These are phyloP conservation scores for Strix uralensis DNA, from an alignment of 2,113 vertebrate species.

Conservation along the genomic window DNA sequence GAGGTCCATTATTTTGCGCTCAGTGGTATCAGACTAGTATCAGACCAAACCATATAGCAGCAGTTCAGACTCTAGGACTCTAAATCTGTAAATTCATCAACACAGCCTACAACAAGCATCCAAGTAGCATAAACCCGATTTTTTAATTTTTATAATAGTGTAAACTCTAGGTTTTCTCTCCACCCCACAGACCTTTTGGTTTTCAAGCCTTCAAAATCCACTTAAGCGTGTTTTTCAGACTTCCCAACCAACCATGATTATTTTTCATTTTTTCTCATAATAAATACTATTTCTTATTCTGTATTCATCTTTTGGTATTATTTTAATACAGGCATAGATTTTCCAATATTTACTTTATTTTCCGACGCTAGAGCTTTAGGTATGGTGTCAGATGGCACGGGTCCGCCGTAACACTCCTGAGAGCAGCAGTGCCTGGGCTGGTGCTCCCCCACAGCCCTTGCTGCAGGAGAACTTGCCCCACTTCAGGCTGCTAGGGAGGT, in stretches of 20 bases:
- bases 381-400: fast-evolving
- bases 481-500: not conserved
- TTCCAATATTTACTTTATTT: not conserved
- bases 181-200: not conserved
- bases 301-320: not conserved
- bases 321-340: not conserved
- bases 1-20: not conserved
- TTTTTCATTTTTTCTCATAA: not conserved
- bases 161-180: not conserved
- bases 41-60: not conserved
- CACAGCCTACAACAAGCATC: not conserved
- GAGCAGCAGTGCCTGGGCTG: not conserved
- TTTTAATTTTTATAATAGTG: not conserved
- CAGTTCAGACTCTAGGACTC: not conserved
- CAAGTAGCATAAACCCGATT: not conserved
- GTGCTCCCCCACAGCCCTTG: not conserved
- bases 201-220: not conserved
- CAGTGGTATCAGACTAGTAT: not conserved
- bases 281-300: not conserved
- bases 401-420: not conserved
- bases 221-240: not conserved
- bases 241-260: fast-evolving
- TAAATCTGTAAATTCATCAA: not conserved
- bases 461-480: not conserved
- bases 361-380: not conserved